A percentile compares a stretch with the other conserved stretches of the same genome.
These are phyloP conservation scores for Paragorgia papillata DNA, from an alignment of 92 coral and sea anemone species.

Conservation along the genomic window DNA sequence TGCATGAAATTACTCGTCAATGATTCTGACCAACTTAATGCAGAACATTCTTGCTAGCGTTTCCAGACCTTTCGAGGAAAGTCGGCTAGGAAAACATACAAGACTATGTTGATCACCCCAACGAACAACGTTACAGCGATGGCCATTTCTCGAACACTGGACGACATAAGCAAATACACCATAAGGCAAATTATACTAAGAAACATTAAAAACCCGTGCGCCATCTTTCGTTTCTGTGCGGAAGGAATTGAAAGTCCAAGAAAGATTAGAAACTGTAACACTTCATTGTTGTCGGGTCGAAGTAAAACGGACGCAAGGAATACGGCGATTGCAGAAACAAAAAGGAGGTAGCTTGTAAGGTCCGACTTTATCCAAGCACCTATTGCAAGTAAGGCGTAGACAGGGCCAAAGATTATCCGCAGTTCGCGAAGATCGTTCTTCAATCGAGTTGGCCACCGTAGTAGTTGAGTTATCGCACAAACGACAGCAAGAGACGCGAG, in stretches of 20 bases:
- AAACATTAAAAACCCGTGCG: constrained; percentile 34
- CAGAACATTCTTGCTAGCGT: background rate
- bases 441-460: constrained; percentile 38
- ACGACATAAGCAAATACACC: background rate
- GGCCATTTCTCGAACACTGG: background rate
- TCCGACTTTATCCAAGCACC: constrained; percentile 1
- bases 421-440: constrained; percentile 28
- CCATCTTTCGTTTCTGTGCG: constrained; percentile 4
- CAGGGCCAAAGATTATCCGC: constrained; percentile 41
- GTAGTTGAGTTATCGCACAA: constrained; percentile 35
- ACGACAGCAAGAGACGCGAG: constrained; percentile 5
- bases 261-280: background rate
- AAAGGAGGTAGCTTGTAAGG: background rate
- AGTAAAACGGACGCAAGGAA: constrained; percentile 25
- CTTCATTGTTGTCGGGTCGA: constrained; percentile 47
- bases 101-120: background rate
- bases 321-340: constrained; percentile 4
- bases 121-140: background rate
- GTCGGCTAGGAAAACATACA: constrained; percentile 25
- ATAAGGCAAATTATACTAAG: background rate
- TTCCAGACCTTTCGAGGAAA: constrained; percentile 1
- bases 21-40: background rate
- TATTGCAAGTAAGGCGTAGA: background rate
- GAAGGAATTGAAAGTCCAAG: background rate
- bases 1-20: too few relatives aligned